Percentiles rank a stretch among this genome's conserved stretches.
Conservation (phyloP, 2,797 vertebrate species). For the Sebastes aleutianus region DNA sequence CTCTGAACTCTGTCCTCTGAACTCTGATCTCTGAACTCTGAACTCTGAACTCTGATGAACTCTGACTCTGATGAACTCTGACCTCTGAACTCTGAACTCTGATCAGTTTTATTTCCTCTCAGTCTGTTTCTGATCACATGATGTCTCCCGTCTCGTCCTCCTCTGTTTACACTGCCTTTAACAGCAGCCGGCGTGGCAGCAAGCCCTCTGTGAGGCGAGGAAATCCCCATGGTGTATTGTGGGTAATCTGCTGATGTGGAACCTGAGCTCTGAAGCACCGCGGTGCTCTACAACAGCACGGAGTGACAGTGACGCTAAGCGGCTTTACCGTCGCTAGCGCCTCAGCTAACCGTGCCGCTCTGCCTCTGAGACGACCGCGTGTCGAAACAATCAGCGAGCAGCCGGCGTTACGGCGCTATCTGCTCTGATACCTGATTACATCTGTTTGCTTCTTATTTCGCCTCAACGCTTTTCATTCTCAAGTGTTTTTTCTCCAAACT, state of each 20-base stretch:
- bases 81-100: no score
- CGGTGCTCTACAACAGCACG: conserved; percentile 48
- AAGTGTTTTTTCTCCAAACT: background rate
- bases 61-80: no score
- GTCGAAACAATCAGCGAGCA: conserved; percentile 16
- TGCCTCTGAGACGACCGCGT: conserved; percentile 15
- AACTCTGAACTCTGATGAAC: no score
- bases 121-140: background rate
- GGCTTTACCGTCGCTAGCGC: conserved; percentile 55
- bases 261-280: conserved; percentile 65
- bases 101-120: no score
- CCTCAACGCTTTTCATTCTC: background rate
- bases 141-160: background rate
- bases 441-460: background rate
- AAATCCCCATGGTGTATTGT: conserved; percentile 66
- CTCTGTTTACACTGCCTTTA: conserved; percentile 45
- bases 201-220: conserved; percentile 45
- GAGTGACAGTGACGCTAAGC: conserved; percentile 73
- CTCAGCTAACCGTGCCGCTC: conserved; percentile 19
- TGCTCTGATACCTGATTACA: conserved; percentile 32
- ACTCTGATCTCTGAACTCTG: no score
- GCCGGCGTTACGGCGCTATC: background rate
- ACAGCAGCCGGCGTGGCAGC: conserved; percentile 16
- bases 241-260: conserved; percentile 75
- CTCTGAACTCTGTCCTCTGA: no score